phyloP scores from a whole-genome alignment of 2,888 invertebrate genomes.

The Galeopsomyia nigrocyanea region DNA sequence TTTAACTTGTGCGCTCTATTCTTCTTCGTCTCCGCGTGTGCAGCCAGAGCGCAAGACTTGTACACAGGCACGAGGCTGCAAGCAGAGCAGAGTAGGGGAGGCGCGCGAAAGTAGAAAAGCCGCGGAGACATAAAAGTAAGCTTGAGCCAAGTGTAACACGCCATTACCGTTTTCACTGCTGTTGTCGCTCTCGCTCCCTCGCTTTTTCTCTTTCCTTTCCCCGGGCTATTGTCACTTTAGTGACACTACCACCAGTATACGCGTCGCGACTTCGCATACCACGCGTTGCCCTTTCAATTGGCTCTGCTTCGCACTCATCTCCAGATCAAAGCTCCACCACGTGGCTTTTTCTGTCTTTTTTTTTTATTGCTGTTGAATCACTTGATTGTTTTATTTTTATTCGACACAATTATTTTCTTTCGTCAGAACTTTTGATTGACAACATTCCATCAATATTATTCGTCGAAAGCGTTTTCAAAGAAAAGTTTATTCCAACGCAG shows the following conservation, averaged over 20 bases:
- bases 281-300: conserved; percentile 39
- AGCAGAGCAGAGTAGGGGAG: conserved; percentile 41
- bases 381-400: neutral
- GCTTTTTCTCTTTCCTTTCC: conserved; percentile 26
- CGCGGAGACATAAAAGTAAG: conserved; percentile 61
- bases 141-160: conserved; percentile 61
- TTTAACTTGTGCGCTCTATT: neutral
- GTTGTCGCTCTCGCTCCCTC: conserved; percentile 16
- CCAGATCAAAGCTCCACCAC: conserved; percentile 24
- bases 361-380: neutral
- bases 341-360: conserved; percentile 2
- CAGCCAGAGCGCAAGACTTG: conserved; percentile 17
- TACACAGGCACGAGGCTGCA: conserved; percentile 18
- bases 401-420: neutral
- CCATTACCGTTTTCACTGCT: conserved; percentile 59
- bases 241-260: conserved; percentile 26
- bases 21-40: conserved; percentile 27
- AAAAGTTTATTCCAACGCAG: too few species aligned
- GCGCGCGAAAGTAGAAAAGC: conserved; percentile 49
- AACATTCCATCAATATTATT: too few species aligned
- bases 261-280: conserved; percentile 16
- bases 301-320: conserved; percentile 30
- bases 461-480: too few species aligned
- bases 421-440: too few species aligned
- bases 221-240: conserved; percentile 24